Base-by-base conservation (phyloP, 2,113 vertebrate genomes). In the Australoheros scitulus region DNA sequence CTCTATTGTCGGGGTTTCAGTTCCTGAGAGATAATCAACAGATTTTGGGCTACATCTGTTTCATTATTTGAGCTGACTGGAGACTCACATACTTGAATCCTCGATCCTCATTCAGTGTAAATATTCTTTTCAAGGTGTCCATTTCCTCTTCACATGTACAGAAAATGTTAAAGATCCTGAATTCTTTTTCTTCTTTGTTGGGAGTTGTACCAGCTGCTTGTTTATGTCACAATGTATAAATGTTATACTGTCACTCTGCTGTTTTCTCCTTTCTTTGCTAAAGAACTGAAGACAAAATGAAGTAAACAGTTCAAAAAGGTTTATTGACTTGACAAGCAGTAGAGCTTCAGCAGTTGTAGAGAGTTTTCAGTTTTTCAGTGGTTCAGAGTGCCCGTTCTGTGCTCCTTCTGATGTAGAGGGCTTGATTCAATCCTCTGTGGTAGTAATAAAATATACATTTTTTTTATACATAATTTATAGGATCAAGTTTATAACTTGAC, bases 311-410 rank as follows among this genome's bases (percentile, higher is more conserved):
- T 91, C 80, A 85, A 91, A 91, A 86, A 50, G 60, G 75, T 92
- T 94, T 96, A 92, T 96, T 96, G 93, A 92, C 91, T 96, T 95
- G 90, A 92, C 95, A 94, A 94, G 93, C 83, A 57, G 58, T 77
- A 80, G 90, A 77, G 72, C 89, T 92, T 92, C 90, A 93, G 95
- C 93, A 87, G 94, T 91, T 85, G 88, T 75, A 83, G 80, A 95
- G 95, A 93, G 89, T 83, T 76, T 76, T 86, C 59, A 88, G 57
- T 56, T 79, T 61, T 41, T 80, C 77, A 77, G 29, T 81, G 57
- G 52, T 90, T 91, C 56, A 89, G 87, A 94, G 87, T 93, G 90
- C 47, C 81, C 78, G 29, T 76, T 57, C 68, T 63, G 63, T 29
- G 43, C 60, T 79, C 8, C 26, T 10, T 78, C 36, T 79, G 18